Evolutionary conservation across 2,888 invertebrate genomes (phyloP), one percentile per base, ranked within the genome.

Genomic region (Diploptera punctata): DNA sequence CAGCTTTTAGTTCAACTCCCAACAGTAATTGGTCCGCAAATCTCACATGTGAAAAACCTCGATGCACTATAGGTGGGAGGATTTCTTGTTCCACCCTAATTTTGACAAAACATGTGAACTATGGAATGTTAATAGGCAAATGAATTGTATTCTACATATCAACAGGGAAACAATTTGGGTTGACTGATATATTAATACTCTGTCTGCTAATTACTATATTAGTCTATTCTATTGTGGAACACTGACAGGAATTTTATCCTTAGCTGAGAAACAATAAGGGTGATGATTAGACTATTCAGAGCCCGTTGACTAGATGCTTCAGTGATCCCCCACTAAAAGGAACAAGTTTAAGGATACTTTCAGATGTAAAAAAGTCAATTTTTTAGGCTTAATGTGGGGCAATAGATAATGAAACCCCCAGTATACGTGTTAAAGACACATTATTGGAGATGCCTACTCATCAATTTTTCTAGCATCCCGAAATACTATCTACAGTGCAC

Each of bases 11-110:
- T 62, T 61, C 31, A 31, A 68, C 68, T 61, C 57, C 70, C 68
- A 33, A 60, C 67, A 68, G 68, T 67, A 67, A 74, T 76, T 75
- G 74, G 75, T 75, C 76, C 74, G 73, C 76, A 73, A 74, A 67
- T 76, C 73, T 76, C 75, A 76, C 75, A 73, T 68, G 67, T 72
- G 72, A 73, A 75, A 70, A 67, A 73, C 52, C 70, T 71, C 67
- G 68, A 74, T 71, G 74, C 73, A 75, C 57, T 13, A 49, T n/a
- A 16, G 52, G 33, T 24, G n/a, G 43, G 26, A 38, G 24, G 54
- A 3, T 26, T 24, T 24, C 18, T 33, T 49, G 16, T 60, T 65
- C 72, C 44, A 61, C 44, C 67, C 67, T 3, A 67, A 72, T 68
- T 72, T 68, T 68, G 72, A 72, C 52, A 68, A 62, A 52, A 74